Conservation (phyloP, 2,113 vertebrate species). For the Etheostoma cragini region DNA sequence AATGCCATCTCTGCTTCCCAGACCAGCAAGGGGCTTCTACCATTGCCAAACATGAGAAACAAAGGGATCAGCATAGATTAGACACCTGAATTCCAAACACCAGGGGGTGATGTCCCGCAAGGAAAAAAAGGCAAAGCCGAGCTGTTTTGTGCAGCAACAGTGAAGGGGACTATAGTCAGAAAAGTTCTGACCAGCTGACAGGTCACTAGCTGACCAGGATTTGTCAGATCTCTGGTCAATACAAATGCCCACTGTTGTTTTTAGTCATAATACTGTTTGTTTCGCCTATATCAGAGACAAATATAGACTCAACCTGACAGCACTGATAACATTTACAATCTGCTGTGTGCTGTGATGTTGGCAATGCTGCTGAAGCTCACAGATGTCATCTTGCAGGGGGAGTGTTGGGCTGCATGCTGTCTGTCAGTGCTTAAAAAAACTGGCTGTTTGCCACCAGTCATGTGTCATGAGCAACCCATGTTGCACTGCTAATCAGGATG, state of each 20-base stretch:
- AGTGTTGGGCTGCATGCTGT: constrained; percentile 50
- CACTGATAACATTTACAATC: constrained; percentile 80
- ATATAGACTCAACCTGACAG: constrained; percentile 79
- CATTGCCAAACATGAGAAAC: constrained; percentile 80
- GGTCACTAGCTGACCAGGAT: constrained; percentile 46
- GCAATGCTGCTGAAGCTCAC: constrained; percentile 68
- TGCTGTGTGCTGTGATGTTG: constrained; percentile 77
- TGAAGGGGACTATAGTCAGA: constrained; percentile 17
- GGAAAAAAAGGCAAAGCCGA: constrained; percentile 45
- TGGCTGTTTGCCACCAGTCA: constrained; percentile 58
- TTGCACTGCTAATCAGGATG: constrained; percentile 40
- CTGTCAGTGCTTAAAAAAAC: constrained; percentile 23
- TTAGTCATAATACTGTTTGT: constrained; percentile 48
- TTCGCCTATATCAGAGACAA: constrained; percentile 67
- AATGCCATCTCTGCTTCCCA: constrained; percentile 80
- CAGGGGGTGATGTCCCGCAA: constrained; percentile 79
- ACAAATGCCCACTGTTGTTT: constrained; percentile 46
- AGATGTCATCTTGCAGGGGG: constrained; percentile 78
- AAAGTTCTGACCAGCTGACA: constrained; percentile 41
- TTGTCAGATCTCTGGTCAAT: constrained; percentile 59
- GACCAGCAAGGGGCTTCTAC: constrained; percentile 69
- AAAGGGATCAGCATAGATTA: constrained; percentile 80
- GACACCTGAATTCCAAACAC: constrained; percentile 81
- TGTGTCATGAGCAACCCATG: constrained; percentile 32
- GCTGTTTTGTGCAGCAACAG: constrained; percentile 37